A percentile compares a stretch with the other conserved stretches of the same genome.
phyloP scores from a whole-genome alignment of 2,113 vertebrate genomes.

The Motacilla alba region DNA sequence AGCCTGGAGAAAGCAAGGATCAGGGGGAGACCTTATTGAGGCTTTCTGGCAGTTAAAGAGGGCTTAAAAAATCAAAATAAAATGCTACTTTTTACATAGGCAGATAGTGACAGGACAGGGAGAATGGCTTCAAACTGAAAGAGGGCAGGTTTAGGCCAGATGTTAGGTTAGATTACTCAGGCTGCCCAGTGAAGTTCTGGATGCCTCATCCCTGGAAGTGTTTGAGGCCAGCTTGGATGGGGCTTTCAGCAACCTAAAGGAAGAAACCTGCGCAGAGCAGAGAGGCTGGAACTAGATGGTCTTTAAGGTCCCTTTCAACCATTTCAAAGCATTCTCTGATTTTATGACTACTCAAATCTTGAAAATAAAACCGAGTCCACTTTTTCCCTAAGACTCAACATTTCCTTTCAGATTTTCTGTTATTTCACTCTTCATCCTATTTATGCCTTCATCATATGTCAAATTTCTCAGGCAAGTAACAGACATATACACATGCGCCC shows the following conservation, averaged over 20 bases:
- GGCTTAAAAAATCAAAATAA: neutral
- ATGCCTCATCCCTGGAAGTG: neutral
- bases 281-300: neutral
- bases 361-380: neutral
- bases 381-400: neutral
- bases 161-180: neutral
- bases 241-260: neutral
- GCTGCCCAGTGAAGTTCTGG: neutral
- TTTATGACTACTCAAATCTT: neutral
- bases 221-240: neutral
- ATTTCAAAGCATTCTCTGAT: neutral
- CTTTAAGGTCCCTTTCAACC: neutral
- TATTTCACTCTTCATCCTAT: neutral
- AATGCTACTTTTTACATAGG: neutral
- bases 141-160: neutral
- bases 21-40: neutral
- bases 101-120: neutral
- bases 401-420: neutral
- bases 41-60: accelerated
- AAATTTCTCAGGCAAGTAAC: neutral
- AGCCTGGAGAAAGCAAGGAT: neutral
- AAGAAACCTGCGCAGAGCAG: neutral
- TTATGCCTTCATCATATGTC: neutral
- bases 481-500: accelerated
- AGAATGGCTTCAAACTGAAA: neutral